Conservation (phyloP, 2,113 vertebrate genomes). For the Martes martes region DNA sequence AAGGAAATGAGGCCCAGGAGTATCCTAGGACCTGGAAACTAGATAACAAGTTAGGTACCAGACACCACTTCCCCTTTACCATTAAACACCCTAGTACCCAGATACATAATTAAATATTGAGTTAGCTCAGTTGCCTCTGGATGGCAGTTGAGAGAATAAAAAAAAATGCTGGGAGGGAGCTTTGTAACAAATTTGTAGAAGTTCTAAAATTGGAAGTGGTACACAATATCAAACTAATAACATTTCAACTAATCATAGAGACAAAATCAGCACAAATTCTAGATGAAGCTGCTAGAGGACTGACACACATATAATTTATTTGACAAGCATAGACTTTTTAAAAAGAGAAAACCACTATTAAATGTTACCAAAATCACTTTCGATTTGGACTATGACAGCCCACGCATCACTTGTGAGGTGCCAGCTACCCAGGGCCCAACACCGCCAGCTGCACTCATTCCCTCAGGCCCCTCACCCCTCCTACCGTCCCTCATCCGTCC, state of each 20-base stretch:
- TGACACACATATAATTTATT: slow-evolving; percentile 63
- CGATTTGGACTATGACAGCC: slow-evolving; percentile 19
- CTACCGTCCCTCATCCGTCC: background rate
- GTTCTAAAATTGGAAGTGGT: slow-evolving; percentile 48
- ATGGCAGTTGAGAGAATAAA: background rate
- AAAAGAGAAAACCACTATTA: slow-evolving; percentile 52
- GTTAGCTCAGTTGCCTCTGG: background rate
- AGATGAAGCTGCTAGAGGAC: slow-evolving; percentile 8
- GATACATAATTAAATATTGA: background rate
- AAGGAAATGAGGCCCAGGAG: background rate
- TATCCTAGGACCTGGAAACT: background rate
- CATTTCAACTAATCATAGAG: slow-evolving; percentile 59
- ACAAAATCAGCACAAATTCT: slow-evolving; percentile 60
- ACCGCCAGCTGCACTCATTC: fast-evolving
- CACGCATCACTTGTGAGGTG: background rate
- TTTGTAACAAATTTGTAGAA: slow-evolving; percentile 31
- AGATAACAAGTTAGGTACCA: background rate
- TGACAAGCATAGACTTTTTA: slow-evolving; percentile 53
- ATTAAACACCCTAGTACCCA: background rate
- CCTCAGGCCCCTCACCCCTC: background rate
- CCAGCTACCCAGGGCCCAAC: background rate
- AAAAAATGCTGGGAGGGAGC: background rate
- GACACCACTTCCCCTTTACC: background rate
- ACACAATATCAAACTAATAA: slow-evolving; percentile 50
- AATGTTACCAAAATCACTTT: slow-evolving; percentile 62